These are phyloP conservation scores for Drosophila baimaii DNA, from an alignment of 1,140 invertebrate genomes.

Conservation along the genomic window DNA sequence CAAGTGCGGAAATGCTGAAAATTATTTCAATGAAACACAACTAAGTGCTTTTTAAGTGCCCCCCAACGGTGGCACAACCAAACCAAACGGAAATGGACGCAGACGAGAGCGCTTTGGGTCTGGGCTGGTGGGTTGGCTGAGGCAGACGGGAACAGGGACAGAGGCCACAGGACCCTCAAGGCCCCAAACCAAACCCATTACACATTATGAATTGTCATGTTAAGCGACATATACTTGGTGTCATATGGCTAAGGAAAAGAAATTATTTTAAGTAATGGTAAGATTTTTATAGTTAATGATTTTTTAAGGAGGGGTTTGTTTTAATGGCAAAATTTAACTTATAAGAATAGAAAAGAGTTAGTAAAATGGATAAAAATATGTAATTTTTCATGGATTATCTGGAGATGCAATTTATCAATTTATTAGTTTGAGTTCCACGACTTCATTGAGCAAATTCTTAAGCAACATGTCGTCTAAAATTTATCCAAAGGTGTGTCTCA, in stretches of 20 bases:
- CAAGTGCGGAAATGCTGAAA: conserved; percentile 77
- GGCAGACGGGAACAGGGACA: not conserved
- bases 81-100: conserved; percentile 35
- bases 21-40: conserved; percentile 77
- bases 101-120: conserved; percentile 6
- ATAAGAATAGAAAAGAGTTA: too few relatives aligned
- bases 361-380: too few relatives aligned
- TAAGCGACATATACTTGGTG: conserved; percentile 22
- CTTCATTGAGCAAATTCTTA: too few relatives aligned
- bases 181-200: too few relatives aligned
- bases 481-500: too few relatives aligned
- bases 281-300: not conserved
- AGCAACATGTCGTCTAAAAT: too few relatives aligned
- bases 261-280: not conserved
- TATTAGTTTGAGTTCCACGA: too few relatives aligned
- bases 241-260: not conserved
- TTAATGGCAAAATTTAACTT: too few relatives aligned
- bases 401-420: too few relatives aligned
- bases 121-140: conserved; percentile 9
- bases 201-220: conserved; percentile 16
- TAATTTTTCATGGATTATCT: too few relatives aligned
- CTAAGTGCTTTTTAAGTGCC: conserved; percentile 73
- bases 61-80: conserved; percentile 28
- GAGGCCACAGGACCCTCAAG: conserved; percentile 12
- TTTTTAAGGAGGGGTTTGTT: not conserved